phyloP scores from a whole-genome alignment of 2,113 vertebrate genomes.

The Lophochroa leadbeateri region DNA sequence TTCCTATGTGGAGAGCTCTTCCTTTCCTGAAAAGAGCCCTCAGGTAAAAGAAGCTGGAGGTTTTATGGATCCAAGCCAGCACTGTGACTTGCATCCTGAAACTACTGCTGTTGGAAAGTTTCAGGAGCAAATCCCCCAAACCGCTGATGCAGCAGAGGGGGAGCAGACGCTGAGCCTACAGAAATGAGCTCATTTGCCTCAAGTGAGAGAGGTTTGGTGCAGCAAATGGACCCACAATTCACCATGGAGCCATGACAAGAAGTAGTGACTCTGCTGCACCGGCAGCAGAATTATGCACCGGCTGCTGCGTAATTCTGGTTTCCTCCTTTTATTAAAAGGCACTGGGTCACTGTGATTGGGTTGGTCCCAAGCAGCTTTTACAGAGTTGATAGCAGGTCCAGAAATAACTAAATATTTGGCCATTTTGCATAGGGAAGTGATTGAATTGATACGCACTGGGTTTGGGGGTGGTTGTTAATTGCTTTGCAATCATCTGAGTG shows the following conservation, averaged over 20 bases:
- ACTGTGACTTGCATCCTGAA: constrained; percentile 32
- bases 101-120: not conserved
- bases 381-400: not conserved
- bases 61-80: not conserved
- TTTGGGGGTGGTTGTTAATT: not conserved
- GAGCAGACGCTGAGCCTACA: not conserved
- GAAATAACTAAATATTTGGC: not conserved
- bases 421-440: not conserved
- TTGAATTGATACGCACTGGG: not conserved
- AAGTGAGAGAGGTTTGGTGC: not conserved
- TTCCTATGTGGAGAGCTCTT: not conserved
- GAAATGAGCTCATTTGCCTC: constrained; percentile 3
- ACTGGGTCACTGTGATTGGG: not conserved
- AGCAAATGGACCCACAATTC: not conserved
- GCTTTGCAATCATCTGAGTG: not conserved
- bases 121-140: constrained; percentile 42
- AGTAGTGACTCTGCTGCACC: not conserved
- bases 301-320: not conserved
- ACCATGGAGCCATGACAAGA: not conserved
- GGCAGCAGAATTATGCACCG: too few relatives aligned
- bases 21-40: not conserved
- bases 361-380: not conserved
- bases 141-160: constrained; percentile 35
- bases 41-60: not conserved
- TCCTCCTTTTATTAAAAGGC: not conserved